phyloP scores from a whole-genome alignment of 2,797 vertebrate genomes.

The Ceryle rudis region DNA sequence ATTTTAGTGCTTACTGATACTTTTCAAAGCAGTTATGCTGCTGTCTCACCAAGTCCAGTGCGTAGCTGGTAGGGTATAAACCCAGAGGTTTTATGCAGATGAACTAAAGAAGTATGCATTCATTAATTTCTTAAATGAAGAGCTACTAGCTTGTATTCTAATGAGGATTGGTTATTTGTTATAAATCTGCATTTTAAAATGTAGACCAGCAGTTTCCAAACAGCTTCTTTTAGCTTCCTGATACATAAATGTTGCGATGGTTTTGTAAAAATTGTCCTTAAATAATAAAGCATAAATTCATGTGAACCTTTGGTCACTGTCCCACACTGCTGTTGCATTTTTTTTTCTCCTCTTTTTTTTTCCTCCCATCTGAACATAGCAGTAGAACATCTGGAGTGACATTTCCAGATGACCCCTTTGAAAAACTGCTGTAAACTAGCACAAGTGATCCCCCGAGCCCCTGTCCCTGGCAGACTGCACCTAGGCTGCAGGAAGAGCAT shows the following conservation, averaged over 20 bases:
- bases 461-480: not conserved
- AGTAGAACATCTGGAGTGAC: not conserved
- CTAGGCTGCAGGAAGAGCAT: not conserved
- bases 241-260: not conserved
- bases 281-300: not conserved
- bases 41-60: not conserved
- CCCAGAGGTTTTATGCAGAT: not conserved
- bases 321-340: not conserved
- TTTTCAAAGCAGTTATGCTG: not conserved
- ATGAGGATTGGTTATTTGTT: not conserved
- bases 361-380: not conserved
- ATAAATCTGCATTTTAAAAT: not conserved
- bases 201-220: not conserved
- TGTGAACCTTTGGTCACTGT: not conserved
- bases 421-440: not conserved
- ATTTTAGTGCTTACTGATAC: not conserved
- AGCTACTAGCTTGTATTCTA: not conserved
- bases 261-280: not conserved
- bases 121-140: not conserved
- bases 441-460: accelerated
- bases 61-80: not conserved
- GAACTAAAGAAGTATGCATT: not conserved
- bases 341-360: not conserved
- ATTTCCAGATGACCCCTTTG: not conserved
- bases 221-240: not conserved